Conservation (phyloP, 1,140 invertebrate species). For the Drosophila kurseongensis region DNA sequence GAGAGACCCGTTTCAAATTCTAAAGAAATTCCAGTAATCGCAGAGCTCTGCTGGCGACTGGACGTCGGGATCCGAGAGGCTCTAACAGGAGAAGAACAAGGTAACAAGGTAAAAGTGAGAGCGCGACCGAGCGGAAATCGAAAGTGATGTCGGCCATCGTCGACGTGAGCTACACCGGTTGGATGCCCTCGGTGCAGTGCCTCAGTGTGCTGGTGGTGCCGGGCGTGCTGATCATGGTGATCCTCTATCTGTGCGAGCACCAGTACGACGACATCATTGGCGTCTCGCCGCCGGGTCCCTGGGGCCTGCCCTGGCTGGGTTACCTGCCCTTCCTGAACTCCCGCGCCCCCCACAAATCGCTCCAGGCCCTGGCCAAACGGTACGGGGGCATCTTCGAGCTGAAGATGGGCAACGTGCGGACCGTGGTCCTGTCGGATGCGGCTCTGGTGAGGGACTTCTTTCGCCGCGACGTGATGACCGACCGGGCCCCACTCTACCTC, state of each 20-base stretch:
- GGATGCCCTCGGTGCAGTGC: constrained; percentile 1
- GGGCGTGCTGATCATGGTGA: constrained; percentile 22
- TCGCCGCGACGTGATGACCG: constrained; percentile 88
- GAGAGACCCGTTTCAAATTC: constrained; percentile 65
- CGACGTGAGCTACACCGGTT: background rate
- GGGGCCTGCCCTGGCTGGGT: constrained; percentile 91
- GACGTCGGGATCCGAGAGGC: constrained; percentile 42
- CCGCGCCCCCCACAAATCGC: constrained; percentile 88
- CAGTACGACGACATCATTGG: constrained; percentile 51
- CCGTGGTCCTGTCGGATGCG: constrained; percentile 91
- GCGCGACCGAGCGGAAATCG: constrained; percentile 9
- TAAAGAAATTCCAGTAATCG: constrained; percentile 65
- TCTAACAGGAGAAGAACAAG: background rate
- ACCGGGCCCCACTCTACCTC: constrained; percentile 91
- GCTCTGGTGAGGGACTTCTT: constrained; percentile 89
- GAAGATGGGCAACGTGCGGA: constrained; percentile 89
- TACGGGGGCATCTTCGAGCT: constrained; percentile 91
- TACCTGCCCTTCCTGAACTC: constrained; percentile 90
- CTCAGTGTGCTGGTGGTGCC: constrained; percentile 24
- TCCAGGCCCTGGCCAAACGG: constrained; percentile 87
- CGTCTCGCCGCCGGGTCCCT: constrained; percentile 89
- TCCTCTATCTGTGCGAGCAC: constrained; percentile 49
- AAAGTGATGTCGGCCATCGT: constrained; percentile 23
- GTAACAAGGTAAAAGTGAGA: constrained; percentile 2
- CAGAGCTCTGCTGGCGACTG: constrained; percentile 53